Conservation (phyloP, 2,113 vertebrate species). For the Numida meleagris region DNA sequence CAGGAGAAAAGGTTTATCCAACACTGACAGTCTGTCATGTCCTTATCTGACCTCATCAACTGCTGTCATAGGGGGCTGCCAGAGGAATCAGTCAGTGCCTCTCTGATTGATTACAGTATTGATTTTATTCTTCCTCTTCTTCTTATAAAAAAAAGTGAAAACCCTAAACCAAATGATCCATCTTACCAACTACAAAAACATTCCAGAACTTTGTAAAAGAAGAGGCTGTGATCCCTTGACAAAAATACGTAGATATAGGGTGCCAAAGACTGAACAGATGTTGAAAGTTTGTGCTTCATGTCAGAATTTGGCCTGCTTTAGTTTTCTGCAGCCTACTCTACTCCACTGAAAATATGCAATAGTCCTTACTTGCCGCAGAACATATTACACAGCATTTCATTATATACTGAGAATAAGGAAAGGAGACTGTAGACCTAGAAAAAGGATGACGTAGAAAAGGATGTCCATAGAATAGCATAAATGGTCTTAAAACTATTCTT, state of each 20-base stretch:
- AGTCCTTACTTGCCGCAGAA: background rate
- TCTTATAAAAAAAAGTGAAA: background rate
- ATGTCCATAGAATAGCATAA: background rate
- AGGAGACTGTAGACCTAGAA: background rate
- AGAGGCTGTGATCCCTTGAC: background rate
- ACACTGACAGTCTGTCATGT: constrained; percentile 42
- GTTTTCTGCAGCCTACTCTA: background rate
- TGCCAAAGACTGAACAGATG: background rate
- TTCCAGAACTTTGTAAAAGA: constrained; percentile 1
- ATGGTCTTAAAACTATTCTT: background rate
- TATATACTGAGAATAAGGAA: background rate
- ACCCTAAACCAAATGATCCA: background rate
- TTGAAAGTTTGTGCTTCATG: background rate
- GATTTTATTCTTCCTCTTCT: constrained; percentile 53
- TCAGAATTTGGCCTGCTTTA: background rate
- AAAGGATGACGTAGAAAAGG: too few relatives aligned
- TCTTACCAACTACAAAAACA: background rate
- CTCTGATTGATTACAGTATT: constrained; percentile 68
- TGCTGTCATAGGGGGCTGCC: constrained; percentile 3
- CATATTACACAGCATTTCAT: background rate
- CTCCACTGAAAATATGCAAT: background rate
- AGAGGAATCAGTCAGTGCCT: constrained; percentile 49
- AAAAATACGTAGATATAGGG: background rate
- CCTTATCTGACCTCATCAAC: constrained; percentile 62
- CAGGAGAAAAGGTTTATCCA: constrained; percentile 53